A percentile compares a stretch with the other conserved stretches of the same genome.
Evolutionary conservation across 2,797 vertebrate genomes (phyloP).

Genomic region (Mustela erminea): DNA sequence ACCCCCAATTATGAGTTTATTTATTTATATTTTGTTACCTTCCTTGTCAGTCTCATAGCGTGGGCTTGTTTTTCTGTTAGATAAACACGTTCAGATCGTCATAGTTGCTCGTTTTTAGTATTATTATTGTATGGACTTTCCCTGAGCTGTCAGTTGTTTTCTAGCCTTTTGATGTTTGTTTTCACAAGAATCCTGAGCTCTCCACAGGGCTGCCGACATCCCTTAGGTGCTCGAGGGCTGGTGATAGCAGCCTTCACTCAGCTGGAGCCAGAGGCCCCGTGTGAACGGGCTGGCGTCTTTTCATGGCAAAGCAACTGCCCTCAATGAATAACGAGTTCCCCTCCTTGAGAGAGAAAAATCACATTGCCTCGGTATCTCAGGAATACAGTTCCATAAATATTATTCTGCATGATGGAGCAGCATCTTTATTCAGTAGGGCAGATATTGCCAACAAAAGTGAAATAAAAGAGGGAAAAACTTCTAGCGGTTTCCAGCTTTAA

Average conservation of each 20-base stretch:
- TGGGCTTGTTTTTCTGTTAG: conserved; percentile 7
- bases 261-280: neutral
- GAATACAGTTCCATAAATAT: neutral
- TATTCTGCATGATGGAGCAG: neutral
- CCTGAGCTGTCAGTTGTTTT: neutral
- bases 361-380: neutral
- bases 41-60: neutral
- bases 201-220: rapidly evolving
- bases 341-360: neutral
- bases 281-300: neutral
- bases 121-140: neutral
- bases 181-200: neutral
- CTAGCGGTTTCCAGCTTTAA: conserved; percentile 38
- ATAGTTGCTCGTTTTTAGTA: conserved; percentile 7
- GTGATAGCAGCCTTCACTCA: neutral
- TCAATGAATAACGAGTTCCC: neutral
- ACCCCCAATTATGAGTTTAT: neutral
- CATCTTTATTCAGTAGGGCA: conserved; percentile 11
- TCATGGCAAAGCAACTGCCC: neutral
- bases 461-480: conserved; percentile 32
- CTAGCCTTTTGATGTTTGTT: neutral
- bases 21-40: neutral
- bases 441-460: conserved; percentile 15
- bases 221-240: neutral
- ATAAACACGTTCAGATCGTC: neutral